A percentile compares a stretch with the other conserved stretches of the same genome.
Evolutionary conservation across 2,888 invertebrate species (phyloP).

Genomic region (Rhogogaster chlorosoma): DNA sequence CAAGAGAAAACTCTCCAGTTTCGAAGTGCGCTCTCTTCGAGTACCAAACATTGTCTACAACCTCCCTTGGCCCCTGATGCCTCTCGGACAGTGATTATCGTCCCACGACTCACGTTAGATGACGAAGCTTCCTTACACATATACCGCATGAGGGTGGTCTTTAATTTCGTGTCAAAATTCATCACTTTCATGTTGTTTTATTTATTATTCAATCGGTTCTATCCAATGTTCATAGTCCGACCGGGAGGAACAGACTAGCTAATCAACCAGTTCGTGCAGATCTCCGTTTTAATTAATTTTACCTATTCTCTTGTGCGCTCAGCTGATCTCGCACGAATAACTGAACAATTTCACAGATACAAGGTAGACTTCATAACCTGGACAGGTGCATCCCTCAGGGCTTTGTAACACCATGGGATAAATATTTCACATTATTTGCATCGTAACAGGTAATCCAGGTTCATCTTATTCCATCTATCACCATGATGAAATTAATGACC

Average conservation of each 20-base stretch:
- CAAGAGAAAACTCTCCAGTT: conserved; percentile 23
- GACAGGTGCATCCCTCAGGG: conserved; percentile 9
- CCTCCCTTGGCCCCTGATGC: neutral
- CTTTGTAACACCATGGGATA: neutral
- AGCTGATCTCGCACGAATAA: conserved; percentile 17
- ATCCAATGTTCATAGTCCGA: conserved; percentile 18
- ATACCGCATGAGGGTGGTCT: conserved; percentile 7
- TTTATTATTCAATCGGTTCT: conserved; percentile 33
- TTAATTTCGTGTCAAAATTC: conserved; percentile 36
- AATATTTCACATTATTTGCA: conserved; percentile 10
- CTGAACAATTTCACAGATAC: neutral
- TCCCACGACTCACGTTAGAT: neutral
- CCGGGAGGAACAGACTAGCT: conserved; percentile 14
- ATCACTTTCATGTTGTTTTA: conserved; percentile 16
- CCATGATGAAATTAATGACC: neutral
- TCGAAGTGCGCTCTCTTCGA: neutral
- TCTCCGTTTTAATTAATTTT: conserved; percentile 41
- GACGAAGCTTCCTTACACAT: neutral
- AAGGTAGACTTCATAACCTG: neutral
- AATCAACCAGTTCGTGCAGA: conserved; percentile 6
- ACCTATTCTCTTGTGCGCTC: neutral
- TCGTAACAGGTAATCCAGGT: neutral
- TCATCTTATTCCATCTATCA: neutral
- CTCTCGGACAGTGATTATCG: conserved; percentile 20
- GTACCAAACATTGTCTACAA: conserved; percentile 40